Evolutionary conservation across 2,888 invertebrate genomes (phyloP).

Genomic region (Strigamia transsilvanica): DNA sequence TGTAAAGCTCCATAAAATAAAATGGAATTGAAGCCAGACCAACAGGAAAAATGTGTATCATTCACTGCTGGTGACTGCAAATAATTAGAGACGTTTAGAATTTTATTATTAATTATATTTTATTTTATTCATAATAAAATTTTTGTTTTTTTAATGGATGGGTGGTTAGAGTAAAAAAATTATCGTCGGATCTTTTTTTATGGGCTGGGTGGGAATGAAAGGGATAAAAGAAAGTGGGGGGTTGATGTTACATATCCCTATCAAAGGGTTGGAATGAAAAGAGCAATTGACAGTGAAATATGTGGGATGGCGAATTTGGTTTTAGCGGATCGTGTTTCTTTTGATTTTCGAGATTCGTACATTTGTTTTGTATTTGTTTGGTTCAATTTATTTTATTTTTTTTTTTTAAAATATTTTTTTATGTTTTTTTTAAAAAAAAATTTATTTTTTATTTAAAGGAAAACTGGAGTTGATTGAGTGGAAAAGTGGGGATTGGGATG

Average conservation of each 20-base stretch:
- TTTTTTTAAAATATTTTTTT: too few species aligned
- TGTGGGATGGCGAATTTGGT: background rate
- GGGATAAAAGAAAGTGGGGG: background rate
- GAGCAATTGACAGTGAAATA: slow-evolving; percentile 3
- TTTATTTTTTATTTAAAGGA: background rate
- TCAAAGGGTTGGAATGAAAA: slow-evolving; percentile 3
- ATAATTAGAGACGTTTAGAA: too few species aligned
- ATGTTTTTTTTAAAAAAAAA: too few species aligned
- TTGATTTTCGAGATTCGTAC: background rate
- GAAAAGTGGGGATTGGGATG: slow-evolving; percentile 6
- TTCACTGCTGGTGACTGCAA: too few species aligned
- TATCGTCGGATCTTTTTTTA: background rate
- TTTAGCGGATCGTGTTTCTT: background rate
- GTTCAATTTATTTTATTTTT: too few species aligned
- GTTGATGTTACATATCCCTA: background rate
- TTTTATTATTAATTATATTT: too few species aligned
- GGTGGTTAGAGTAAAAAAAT: background rate
- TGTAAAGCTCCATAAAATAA: slow-evolving; percentile 8
- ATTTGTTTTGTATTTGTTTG: too few species aligned
- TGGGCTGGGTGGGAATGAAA: background rate
- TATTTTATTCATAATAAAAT: too few species aligned
- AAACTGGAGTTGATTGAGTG: background rate
- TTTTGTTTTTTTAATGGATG: too few species aligned
- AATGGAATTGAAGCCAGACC: slow-evolving; percentile 8
- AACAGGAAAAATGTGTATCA: background rate